Evolutionary conservation across 2,113 vertebrate genomes (phyloP).

Genomic region (Meleagris gallopavo): DNA sequence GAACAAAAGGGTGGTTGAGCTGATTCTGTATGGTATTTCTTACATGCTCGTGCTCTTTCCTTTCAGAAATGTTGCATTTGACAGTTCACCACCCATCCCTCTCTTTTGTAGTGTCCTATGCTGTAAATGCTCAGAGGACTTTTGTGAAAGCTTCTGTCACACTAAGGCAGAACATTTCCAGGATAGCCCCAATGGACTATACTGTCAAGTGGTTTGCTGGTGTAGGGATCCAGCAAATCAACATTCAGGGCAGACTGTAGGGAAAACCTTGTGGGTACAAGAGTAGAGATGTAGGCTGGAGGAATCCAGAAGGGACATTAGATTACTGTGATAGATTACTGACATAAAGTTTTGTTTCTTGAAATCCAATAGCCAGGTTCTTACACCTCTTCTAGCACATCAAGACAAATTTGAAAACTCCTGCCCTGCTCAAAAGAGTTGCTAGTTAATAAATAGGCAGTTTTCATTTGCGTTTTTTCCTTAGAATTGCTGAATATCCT

Average conservation of each 20-base stretch:
- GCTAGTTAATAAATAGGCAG: background rate
- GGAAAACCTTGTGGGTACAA: background rate
- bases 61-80: background rate
- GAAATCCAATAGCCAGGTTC: background rate
- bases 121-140: background rate
- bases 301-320: background rate
- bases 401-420: background rate
- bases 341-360: background rate
- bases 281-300: background rate
- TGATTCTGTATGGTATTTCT: background rate
- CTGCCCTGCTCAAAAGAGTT: background rate
- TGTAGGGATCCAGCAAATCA: background rate
- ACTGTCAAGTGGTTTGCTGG: background rate
- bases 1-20: fast-evolving
- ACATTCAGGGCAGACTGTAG: background rate
- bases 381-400: background rate
- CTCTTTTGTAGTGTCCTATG: background rate
- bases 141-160: background rate
- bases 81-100: background rate
- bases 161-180: background rate
- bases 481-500: background rate
- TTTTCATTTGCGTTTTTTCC: background rate
- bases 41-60: background rate
- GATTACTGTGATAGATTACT: background rate
- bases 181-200: background rate